phyloP scores from a whole-genome alignment of 2,797 vertebrate genomes.

The Hybognathus amarus region DNA sequence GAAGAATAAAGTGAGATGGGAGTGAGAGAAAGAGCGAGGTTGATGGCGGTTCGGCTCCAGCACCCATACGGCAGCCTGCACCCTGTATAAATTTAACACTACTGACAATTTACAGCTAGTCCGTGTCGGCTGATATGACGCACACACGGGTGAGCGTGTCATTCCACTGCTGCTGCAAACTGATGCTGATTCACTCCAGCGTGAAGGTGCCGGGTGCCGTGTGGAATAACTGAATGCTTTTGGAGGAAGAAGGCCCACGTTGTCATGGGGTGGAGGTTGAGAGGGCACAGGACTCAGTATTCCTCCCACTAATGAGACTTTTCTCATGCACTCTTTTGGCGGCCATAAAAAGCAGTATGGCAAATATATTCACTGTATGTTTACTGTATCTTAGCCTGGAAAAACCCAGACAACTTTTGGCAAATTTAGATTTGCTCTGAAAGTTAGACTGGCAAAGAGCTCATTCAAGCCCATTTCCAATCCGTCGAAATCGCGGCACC shows the following conservation, averaged over 20 bases:
- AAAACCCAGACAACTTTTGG: too few relatives aligned
- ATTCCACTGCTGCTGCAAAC: constrained; percentile 70
- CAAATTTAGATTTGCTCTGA: too few relatives aligned
- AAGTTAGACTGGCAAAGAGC: too few relatives aligned
- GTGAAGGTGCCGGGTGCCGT: constrained; percentile 62
- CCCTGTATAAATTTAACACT: constrained; percentile 74
- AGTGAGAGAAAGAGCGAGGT: constrained; percentile 1
- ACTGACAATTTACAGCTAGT: constrained; percentile 78
- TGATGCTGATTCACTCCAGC: constrained; percentile 77
- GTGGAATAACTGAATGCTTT: constrained; percentile 39
- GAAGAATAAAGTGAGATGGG: constrained; percentile 66
- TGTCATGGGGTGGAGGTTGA: constrained; percentile 13
- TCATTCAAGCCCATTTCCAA: too few relatives aligned
- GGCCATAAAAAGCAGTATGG: not conserved
- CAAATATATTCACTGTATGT: not conserved
- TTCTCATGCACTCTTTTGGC: not conserved
- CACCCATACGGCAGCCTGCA: constrained; percentile 66
- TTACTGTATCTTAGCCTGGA: too few relatives aligned
- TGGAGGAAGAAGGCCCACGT: constrained; percentile 1
- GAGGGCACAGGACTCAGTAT: not conserved
- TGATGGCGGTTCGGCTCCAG: constrained; percentile 71
- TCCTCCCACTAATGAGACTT: not conserved
- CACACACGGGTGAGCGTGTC: constrained; percentile 68
- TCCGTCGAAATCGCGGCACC: too few relatives aligned
- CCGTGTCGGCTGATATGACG: constrained; percentile 63